Percentiles rank a stretch among this genome's conserved stretches.
These are phyloP conservation scores for Drosophila kanekoi DNA, from an alignment of 2,888 invertebrate genomes.

Conservation along the genomic window DNA sequence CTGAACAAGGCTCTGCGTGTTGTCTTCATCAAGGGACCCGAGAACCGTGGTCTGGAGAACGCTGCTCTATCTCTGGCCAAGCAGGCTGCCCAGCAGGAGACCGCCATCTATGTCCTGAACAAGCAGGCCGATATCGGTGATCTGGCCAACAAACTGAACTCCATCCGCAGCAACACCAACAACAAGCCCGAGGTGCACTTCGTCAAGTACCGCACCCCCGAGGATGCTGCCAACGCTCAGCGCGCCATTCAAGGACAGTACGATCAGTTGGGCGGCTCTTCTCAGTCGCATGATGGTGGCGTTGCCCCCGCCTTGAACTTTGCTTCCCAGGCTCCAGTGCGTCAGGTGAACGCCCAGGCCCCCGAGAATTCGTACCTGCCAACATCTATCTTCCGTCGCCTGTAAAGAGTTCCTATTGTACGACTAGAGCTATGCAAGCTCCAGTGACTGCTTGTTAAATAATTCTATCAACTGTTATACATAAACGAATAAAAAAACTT, in stretches of 20 bases:
- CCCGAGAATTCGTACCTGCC: slow-evolving; percentile 75
- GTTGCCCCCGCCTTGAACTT: slow-evolving; percentile 76
- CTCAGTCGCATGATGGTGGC: slow-evolving; percentile 64
- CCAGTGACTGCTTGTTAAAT: slow-evolving; percentile 54
- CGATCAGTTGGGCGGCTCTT: slow-evolving; percentile 65
- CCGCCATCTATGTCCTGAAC: slow-evolving; percentile 78
- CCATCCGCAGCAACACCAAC: slow-evolving; percentile 66
- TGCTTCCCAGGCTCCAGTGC: slow-evolving; percentile 66
- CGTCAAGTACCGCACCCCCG: slow-evolving; percentile 77
- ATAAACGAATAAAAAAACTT: slow-evolving; percentile 41
- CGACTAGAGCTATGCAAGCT: slow-evolving; percentile 12
- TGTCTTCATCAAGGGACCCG: slow-evolving; percentile 79
- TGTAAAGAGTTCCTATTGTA: slow-evolving; percentile 43
- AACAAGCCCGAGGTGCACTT: slow-evolving; percentile 80
- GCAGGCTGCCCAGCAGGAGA: slow-evolving; percentile 75
- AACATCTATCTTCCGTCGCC: slow-evolving; percentile 75
- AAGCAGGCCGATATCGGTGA: slow-evolving; percentile 74
- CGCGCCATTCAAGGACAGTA: slow-evolving; percentile 72
- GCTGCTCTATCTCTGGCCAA: slow-evolving; percentile 76
- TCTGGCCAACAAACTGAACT: slow-evolving; percentile 70
- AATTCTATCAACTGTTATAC: slow-evolving; percentile 50
- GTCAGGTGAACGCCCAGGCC: slow-evolving; percentile 48
- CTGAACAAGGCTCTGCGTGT: slow-evolving; percentile 76
- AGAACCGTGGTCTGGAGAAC: slow-evolving; percentile 74
- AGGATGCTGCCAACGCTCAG: slow-evolving; percentile 78